phyloP scores from a whole-genome alignment of 2,797 vertebrate species.

The Eospalax fontanierii region DNA sequence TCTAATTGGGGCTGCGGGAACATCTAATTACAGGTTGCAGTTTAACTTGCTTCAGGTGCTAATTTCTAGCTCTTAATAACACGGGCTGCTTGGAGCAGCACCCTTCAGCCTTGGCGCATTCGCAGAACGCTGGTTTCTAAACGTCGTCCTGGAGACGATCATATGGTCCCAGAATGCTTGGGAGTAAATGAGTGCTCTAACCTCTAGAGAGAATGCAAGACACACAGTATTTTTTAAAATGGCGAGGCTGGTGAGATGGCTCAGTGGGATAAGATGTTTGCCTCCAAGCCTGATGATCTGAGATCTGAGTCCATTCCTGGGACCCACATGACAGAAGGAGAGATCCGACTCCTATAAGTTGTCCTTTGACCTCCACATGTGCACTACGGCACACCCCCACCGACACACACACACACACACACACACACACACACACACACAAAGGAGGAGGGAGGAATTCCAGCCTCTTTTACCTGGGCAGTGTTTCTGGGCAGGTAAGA shows the following conservation, averaged over 20 bases:
- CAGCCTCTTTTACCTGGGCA: not conserved
- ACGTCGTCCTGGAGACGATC: not conserved
- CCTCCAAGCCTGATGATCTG: not conserved
- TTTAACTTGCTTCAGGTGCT: constrained; percentile 51
- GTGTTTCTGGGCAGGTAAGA: not conserved
- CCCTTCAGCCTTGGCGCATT: not conserved
- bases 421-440: too few species aligned
- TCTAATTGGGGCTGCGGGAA: constrained; percentile 51
- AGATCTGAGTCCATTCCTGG: not conserved
- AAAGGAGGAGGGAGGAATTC: not conserved
- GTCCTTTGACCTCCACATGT: not conserved
- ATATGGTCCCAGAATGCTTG: not conserved
- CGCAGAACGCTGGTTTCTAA: constrained; percentile 8
- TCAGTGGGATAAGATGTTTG: not conserved
- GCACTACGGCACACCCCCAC: not conserved
- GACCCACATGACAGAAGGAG: not conserved
- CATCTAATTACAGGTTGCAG: constrained; percentile 65
- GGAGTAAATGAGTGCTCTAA: not conserved
- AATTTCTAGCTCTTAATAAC: constrained; percentile 52
- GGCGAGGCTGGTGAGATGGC: not conserved
- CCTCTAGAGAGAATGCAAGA: not conserved
- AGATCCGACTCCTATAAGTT: not conserved
- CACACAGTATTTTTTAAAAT: not conserved
- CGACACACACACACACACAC: too few species aligned
- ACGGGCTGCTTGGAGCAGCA: not conserved